phyloP scores from a whole-genome alignment of 2,113 vertebrate species.

The Lampris megalopsis region DNA sequence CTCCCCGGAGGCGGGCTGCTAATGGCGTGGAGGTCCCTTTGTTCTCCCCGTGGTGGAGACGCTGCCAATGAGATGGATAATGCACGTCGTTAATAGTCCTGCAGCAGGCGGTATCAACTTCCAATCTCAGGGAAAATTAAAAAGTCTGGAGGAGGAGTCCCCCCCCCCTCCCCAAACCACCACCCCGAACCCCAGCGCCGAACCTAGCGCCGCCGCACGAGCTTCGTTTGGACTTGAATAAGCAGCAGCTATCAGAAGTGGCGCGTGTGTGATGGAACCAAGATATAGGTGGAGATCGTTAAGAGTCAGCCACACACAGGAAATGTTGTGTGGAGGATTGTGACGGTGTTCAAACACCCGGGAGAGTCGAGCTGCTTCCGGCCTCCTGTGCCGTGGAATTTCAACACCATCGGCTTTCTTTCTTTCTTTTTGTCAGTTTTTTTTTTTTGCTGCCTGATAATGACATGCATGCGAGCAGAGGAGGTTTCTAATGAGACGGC shows the following conservation, averaged over 20 bases:
- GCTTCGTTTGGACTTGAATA: conserved; percentile 31
- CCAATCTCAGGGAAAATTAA: conserved; percentile 31
- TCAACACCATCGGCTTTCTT: no score
- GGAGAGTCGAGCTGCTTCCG: not conserved
- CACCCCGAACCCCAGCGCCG: not conserved
- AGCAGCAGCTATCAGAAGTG: conserved; percentile 19
- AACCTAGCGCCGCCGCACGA: conserved; percentile 13
- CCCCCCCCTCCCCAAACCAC: conserved; percentile 8
- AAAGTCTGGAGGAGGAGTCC: no score
- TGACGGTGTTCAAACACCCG: not conserved
- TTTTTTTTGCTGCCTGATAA: conserved; percentile 35
- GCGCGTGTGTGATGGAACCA: not conserved
- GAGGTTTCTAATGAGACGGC: conserved; percentile 61
- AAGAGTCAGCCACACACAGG: conserved; percentile 14
- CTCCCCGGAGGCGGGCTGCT: conserved; percentile 25
- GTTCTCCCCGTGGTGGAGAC: no score
- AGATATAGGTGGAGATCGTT: not conserved
- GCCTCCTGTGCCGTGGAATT: no score
- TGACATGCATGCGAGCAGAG: conserved; percentile 50
- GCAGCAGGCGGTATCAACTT: conserved; percentile 26
- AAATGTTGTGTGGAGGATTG: conserved; percentile 2
- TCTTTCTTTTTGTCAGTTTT: conserved; percentile 13
- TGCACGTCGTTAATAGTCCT: conserved; percentile 30
- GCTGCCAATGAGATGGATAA: no score
- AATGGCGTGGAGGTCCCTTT: no score